phyloP scores from a whole-genome alignment of 1,140 invertebrate species.

The Hyles euphorbiae region DNA sequence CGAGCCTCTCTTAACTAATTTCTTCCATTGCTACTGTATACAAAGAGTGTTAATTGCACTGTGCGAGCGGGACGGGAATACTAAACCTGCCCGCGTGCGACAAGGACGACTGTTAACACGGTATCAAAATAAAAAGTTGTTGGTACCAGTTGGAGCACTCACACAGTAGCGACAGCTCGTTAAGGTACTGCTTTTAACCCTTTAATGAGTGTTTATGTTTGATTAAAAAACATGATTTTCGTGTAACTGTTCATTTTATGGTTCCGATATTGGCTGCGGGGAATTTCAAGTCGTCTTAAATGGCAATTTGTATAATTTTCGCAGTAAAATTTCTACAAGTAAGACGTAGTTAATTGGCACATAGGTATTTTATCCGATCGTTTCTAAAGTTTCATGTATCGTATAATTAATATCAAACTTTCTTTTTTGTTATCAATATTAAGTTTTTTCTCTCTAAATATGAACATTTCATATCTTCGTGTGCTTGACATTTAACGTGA shows the following conservation, averaged over 20 bases:
- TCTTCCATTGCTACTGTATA: constrained; percentile 64
- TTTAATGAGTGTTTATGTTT: constrained; percentile 49
- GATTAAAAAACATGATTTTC: constrained; percentile 38
- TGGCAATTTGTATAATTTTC: constrained; percentile 7
- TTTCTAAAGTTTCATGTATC: not conserved
- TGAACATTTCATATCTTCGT: no score
- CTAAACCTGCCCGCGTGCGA: constrained; percentile 11
- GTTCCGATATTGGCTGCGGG: constrained; percentile 7
- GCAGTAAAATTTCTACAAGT: not conserved
- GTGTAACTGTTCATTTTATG: constrained; percentile 30
- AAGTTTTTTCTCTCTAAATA: no score
- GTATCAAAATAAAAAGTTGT: constrained; percentile 54
- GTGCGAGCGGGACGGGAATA: constrained; percentile 35
- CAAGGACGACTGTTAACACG: constrained; percentile 30
- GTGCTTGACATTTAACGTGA: no score
- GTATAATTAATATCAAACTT: not conserved
- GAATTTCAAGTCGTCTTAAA: not conserved
- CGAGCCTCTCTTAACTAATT: constrained; percentile 57
- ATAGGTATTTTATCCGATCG: no score
- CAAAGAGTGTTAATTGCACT: constrained; percentile 57
- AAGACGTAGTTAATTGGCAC: no score
- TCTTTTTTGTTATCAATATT: not conserved
- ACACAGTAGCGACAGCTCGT: constrained; percentile 48
- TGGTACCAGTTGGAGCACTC: constrained; percentile 38
- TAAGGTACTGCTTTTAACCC: constrained; percentile 51